A percentile compares a stretch with the other conserved stretches of the same genome.
These are phyloP conservation scores for Indicator maculatus DNA, from an alignment of 2,113 vertebrate genomes.

Conservation along the genomic window DNA sequence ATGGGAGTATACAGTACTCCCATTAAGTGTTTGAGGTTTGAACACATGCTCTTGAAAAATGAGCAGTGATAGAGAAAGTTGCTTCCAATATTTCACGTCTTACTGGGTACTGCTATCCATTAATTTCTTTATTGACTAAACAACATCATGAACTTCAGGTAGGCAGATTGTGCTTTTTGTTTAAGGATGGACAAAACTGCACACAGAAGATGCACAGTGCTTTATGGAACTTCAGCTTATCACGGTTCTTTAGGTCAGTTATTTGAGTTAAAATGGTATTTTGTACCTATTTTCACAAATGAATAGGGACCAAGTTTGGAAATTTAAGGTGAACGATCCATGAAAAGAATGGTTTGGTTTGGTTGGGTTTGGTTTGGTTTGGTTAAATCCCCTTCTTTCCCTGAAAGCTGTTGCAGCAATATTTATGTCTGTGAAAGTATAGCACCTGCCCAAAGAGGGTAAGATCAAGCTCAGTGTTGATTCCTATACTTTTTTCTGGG, in stretches of 20 bases:
- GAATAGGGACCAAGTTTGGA: background rate
- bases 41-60: conserved; percentile 25
- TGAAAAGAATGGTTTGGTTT: background rate
- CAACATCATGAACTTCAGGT: background rate
- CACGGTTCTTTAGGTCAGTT: background rate
- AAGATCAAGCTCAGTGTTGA: background rate
- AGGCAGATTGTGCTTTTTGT: background rate
- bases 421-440: background rate
- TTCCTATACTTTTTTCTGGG: background rate
- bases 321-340: background rate
- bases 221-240: background rate
- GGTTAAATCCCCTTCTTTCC: too few relatives aligned
- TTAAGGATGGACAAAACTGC: background rate
- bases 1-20: background rate
- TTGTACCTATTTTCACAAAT: conserved; percentile 6
- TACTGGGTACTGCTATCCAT: background rate
- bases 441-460: background rate
- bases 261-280: background rate
- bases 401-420: background rate
- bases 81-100: background rate
- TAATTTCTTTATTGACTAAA: background rate
- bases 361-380: too few relatives aligned
- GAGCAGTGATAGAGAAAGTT: background rate
- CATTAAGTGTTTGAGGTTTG: background rate
- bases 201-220: background rate